These are phyloP conservation scores for Trisateles emortualis DNA, from an alignment of 2,888 invertebrate genomes.

Conservation along the genomic window DNA sequence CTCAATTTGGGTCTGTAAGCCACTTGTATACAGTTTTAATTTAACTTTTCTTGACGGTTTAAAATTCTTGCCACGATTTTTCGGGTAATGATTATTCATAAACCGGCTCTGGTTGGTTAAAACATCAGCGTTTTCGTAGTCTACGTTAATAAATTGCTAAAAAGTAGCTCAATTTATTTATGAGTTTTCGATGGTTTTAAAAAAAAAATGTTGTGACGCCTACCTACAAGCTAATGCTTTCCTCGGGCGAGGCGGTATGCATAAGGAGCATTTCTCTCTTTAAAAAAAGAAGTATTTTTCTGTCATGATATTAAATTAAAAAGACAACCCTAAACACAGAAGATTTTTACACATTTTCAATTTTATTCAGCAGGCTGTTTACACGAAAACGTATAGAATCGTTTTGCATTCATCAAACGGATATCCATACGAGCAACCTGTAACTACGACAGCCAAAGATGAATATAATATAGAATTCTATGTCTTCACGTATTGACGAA, in stretches of 20 bases:
- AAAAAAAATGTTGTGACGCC: background rate
- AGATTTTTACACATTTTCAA: too few species aligned
- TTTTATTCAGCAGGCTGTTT: background rate
- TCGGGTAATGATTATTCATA: conserved; percentile 19
- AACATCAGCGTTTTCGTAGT: background rate
- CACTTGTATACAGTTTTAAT: conserved; percentile 17
- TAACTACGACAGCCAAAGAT: conserved; percentile 16
- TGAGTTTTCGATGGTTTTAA: background rate
- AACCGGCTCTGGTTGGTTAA: conserved; percentile 6
- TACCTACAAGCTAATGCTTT: background rate
- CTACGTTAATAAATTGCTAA: conserved; percentile 1
- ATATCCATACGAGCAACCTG: conserved; percentile 11
- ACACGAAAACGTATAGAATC: background rate
- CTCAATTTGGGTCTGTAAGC: conserved; percentile 19
- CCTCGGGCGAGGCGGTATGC: too few species aligned
- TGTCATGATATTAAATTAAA: too few species aligned
- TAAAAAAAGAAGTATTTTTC: too few species aligned
- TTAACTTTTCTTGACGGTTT: conserved; percentile 10
- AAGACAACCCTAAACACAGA: too few species aligned
- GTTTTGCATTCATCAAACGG: conserved; percentile 1
- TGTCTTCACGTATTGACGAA: conserved; percentile 26
- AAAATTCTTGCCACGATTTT: conserved; percentile 18
- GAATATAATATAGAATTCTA: conserved; percentile 22
- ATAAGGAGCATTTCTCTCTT: too few species aligned
- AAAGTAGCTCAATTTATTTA: conserved; percentile 8